Percentiles rank a stretch among this genome's conserved stretches.
These are phyloP conservation scores for Planiliza haematocheilus DNA, from an alignment of 2,113 vertebrate genomes.

Conservation along the genomic window DNA sequence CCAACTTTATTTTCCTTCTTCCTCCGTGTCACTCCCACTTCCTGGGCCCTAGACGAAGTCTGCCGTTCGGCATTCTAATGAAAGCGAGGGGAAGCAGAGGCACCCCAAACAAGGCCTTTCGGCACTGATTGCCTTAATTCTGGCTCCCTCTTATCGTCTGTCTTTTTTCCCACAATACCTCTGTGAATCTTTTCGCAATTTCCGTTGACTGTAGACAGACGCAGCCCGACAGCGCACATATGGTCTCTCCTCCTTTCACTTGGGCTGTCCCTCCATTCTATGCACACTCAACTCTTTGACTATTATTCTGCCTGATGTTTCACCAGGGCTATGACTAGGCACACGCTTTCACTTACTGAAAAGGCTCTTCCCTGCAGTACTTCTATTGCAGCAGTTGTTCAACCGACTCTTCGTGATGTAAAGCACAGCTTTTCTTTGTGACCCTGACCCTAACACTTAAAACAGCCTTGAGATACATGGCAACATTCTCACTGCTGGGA, in stretches of 20 bases:
- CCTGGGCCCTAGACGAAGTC: conserved; percentile 24
- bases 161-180: conserved; percentile 6
- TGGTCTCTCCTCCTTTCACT: conserved; percentile 8
- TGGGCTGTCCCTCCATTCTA: background rate
- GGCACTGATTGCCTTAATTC: conserved; percentile 45
- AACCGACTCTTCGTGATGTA: no score
- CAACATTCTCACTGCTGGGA: no score
- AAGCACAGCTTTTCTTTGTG: no score
- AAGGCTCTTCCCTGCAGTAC: background rate
- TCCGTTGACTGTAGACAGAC: conserved; percentile 23
- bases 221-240: conserved; percentile 10
- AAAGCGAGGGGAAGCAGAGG: conserved; percentile 7
- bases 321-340: conserved; percentile 11
- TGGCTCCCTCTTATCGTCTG: conserved; percentile 22
- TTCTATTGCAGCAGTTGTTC: conserved; percentile 17
- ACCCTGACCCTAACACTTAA: no score
- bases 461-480: no score
- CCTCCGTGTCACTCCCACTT: conserved; percentile 26
- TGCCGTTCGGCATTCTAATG: conserved; percentile 40
- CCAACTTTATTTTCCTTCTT: conserved; percentile 41
- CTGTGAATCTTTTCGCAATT: conserved; percentile 23
- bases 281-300: no score
- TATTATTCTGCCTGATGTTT: conserved; percentile 16
- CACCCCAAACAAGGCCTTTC: conserved; percentile 38
- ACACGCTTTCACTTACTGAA: conserved; percentile 13